Conservation (phyloP, 2,888 invertebrate genomes). For the Morpho deidamia region DNA sequence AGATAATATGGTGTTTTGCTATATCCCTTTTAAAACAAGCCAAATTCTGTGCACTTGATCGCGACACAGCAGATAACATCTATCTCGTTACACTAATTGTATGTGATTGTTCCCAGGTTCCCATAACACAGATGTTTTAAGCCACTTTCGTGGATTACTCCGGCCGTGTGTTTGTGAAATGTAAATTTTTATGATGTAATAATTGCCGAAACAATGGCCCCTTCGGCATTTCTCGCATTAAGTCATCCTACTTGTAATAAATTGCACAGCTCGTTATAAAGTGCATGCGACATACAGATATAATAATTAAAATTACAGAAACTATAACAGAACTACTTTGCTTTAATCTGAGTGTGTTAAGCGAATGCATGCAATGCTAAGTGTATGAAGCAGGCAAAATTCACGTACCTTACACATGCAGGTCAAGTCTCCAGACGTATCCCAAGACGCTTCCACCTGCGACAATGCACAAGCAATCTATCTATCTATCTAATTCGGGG, state of each 20-base stretch:
- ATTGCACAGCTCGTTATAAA: conserved; percentile 3
- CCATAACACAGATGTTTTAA: conserved; percentile 20
- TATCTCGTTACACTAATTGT: conserved; percentile 2
- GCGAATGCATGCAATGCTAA: no score
- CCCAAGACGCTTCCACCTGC: no score
- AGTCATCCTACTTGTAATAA: conserved; percentile 13
- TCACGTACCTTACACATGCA: no score
- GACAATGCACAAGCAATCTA: no score
- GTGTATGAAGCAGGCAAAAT: no score
- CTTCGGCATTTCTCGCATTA: conserved; percentile 14
- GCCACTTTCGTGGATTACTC: conserved; percentile 16
- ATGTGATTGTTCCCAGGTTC: conserved; percentile 12
- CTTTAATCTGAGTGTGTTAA: no score
- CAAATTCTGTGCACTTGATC: not conserved
- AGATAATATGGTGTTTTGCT: no score
- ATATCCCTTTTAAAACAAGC: no score
- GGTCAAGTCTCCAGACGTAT: no score
- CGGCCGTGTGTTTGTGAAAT: conserved; percentile 16
- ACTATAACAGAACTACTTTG: no score
- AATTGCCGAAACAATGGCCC: conserved; percentile 20
- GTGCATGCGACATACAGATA: conserved; percentile 4
- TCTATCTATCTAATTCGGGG: no score
- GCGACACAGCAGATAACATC: conserved; percentile 1
- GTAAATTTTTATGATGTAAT: conserved; percentile 23
- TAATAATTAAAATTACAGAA: conserved; percentile 15